Evolutionary conservation across 2,888 invertebrate species (phyloP), one percentile per base, ranked within the genome.

Genomic region (Herminia tarsipennalis): DNA sequence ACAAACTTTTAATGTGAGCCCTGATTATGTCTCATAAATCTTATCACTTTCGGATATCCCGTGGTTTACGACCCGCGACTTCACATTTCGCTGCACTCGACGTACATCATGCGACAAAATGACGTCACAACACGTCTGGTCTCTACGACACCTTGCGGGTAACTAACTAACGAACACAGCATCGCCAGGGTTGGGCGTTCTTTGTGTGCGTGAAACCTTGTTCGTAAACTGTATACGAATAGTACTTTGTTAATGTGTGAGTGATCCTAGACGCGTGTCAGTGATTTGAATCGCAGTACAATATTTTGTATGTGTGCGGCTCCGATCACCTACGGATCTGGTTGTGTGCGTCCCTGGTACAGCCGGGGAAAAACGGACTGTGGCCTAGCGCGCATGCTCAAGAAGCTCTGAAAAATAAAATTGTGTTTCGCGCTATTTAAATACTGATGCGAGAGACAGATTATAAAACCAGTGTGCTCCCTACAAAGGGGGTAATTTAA

Each of bases 371-470:
- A 73, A 77, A 66, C 66, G 66, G 66, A 56, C 58, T 45, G 48
- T 52, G 52, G 56, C 66, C 49, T 44, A 63, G 40, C 17, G 76
- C 84, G 84, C 86, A 83, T 86, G 83, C 83, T 55, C 74, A 54
- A 61, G 48, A 55, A 66, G 66, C 57, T 62, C 69, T 67, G 72
- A 71, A 74, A 74, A 78, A 78, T 76, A 70, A 74, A 81, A 75
- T 78, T 71, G 63, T 76, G 71, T 80, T 84, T 78, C 70, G 70
- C 77, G 77, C 72, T 79, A 75, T 81, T 81, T 78, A 80, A 82
- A 81, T 78, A 76, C 76, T 66, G 71, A 71, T 76, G 73, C 62
- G 66, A 66, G 60, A 61, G 64, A 73, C 61, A 66, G 73, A 77
- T 76, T 73, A 74, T 71, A 63, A 74, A 69, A 67, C 63, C 60